These are phyloP conservation scores for Psettodes erumei DNA, from an alignment of 2,113 vertebrate genomes.

Conservation along the genomic window DNA sequence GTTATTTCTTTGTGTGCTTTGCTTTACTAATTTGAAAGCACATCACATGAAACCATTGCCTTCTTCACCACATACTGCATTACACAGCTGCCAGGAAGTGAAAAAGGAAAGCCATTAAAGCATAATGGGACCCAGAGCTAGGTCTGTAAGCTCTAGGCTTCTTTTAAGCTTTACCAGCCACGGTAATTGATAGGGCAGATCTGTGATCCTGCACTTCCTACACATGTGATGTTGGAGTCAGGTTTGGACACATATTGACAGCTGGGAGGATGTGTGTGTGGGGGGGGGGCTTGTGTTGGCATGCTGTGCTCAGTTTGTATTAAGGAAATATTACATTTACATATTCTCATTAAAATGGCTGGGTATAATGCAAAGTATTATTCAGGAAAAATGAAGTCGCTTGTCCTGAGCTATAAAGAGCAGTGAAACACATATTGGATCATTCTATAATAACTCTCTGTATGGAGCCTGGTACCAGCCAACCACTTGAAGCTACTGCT, in stretches of 20 bases:
- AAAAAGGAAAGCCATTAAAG: slow-evolving; percentile 38
- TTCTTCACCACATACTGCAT: not conserved
- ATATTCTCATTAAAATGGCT: slow-evolving; percentile 8
- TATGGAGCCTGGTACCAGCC: not conserved
- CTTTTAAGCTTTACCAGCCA: slow-evolving; percentile 37
- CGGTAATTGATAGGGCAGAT: slow-evolving; percentile 45
- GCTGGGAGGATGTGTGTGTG: slow-evolving; percentile 40
- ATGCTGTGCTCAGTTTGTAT: slow-evolving; percentile 22
- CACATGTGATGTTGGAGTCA: slow-evolving; percentile 43
- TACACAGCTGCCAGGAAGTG: slow-evolving; percentile 10
- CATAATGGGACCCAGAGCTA: slow-evolving; percentile 20
- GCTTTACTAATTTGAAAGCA: not conserved
- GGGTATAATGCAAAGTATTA: too few species aligned
- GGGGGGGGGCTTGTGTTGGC: not conserved
- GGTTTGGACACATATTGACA: slow-evolving; percentile 62
- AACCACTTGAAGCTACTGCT: not conserved
- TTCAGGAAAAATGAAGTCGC: too few species aligned
- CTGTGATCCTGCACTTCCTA: slow-evolving; percentile 53
- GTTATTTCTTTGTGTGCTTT: not conserved
- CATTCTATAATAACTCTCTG: too few species aligned
- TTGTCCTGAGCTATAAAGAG: too few species aligned
- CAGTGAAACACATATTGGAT: too few species aligned
- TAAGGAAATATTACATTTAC: slow-evolving; percentile 12
- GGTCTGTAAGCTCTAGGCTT: slow-evolving; percentile 36
- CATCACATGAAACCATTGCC: not conserved